Evolutionary conservation across 2,113 vertebrate species (phyloP), one percentile per base, ranked within the genome.

Genomic region (Plestiodon gilberti): DNA sequence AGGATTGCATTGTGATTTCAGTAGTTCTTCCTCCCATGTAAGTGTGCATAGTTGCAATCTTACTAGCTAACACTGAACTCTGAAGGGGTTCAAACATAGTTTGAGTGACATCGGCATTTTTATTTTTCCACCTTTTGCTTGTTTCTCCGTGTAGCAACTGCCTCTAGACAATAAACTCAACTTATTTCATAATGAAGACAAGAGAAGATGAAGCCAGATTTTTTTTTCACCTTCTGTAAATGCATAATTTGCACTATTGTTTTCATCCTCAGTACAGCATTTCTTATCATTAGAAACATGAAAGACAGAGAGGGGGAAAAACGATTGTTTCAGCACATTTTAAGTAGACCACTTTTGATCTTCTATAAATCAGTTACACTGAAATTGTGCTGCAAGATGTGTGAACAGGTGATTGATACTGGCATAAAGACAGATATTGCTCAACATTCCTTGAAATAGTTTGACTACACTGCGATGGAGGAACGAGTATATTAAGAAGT

Each of bases 401-500:
- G 55, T 38, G 87, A 85, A 76, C 28, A 35, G 89, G 78, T 76
- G 85, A 87, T 79, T 87, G 78, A 89, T 91, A 88, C 28, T 90
- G 91, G 81, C 14, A 85, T 82, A 89, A 91, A 65, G 79, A 90
- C 92, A 93, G 81, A 87, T 84, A 83, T 84, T 87, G 40, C 86
- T 90, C 83, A 93, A 88, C 65, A 73, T 86, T 87, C 62, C 89
- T 70, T 83, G 73, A 88, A 93, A 87, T 61, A 88, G 6, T 83
- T 92, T 82, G 81, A 83, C 69, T 79, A 81, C 83, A 6, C 64
- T 65, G 67, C 14, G 79, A 69, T 43, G 84, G 78, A 92, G n/a
- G 83, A 93, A 84, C 82, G 85, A 90, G 86, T 87, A 88, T 85
- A 93, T 93, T 93, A 81, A 81, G 57, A 91, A 92, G 87, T 18